Conservation (phyloP, 1,140 invertebrate species). For the honey bee (Apis mellifera) region DNA sequence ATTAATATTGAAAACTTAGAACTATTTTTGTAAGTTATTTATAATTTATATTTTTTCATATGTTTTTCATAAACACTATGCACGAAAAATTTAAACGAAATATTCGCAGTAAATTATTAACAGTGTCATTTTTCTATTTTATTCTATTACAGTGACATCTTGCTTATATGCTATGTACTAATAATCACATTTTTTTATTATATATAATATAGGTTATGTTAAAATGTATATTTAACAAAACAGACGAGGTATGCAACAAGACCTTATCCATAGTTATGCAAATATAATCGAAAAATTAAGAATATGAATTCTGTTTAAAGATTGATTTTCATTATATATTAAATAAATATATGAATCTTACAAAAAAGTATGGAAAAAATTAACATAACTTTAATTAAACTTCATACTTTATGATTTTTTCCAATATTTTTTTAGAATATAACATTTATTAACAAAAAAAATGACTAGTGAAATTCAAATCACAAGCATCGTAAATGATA, state of each 20-base stretch:
- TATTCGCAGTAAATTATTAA: not conserved
- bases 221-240: not conserved
- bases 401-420: not conserved
- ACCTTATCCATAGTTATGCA: not conserved
- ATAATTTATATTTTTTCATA: not conserved
- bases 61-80: not conserved
- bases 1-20: not conserved
- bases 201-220: not conserved
- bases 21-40: not conserved
- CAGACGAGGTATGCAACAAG: too few species aligned
- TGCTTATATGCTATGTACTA: not conserved
- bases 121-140: conserved; percentile 4
- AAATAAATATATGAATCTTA: not conserved
- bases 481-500: conserved; percentile 84
- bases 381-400: not conserved
- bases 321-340: not conserved
- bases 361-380: not conserved
- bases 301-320: not conserved
- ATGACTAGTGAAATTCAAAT: conserved; percentile 84
- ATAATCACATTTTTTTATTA: not conserved
- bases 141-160: not conserved
- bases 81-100: conserved; percentile 1
- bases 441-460: not conserved
- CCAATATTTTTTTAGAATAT: rapidly evolving
- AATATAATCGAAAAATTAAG: conserved; percentile 19